phyloP scores from a whole-genome alignment of 2,888 invertebrate species.

The Venustoraphidia nigricollis region DNA sequence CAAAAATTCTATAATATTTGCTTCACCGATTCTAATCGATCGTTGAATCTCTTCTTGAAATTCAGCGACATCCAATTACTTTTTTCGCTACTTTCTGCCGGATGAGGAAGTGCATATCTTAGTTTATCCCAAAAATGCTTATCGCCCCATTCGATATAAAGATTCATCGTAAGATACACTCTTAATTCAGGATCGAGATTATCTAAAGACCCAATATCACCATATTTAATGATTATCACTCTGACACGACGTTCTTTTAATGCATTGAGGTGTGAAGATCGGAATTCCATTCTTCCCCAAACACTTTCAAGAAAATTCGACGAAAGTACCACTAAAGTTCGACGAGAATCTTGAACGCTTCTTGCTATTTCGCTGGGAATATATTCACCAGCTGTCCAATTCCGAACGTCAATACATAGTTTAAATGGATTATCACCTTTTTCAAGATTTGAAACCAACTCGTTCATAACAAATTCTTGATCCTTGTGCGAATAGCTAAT shows the following conservation, averaged over 20 bases:
- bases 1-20: no score
- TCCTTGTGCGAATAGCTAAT: slow-evolving; percentile 68
- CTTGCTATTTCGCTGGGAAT: slow-evolving; percentile 49
- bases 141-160: slow-evolving; percentile 69
- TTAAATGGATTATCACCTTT: slow-evolving; percentile 37
- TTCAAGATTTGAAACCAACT: slow-evolving; percentile 50
- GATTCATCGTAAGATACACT: slow-evolving; percentile 57
- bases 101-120: slow-evolving; percentile 54
- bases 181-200: slow-evolving; percentile 53
- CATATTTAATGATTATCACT: slow-evolving; percentile 55
- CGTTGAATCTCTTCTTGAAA: no score
- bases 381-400: slow-evolving; percentile 50
- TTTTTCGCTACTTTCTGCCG: no score
- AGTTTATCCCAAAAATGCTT: slow-evolving; percentile 72
- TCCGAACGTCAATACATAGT: slow-evolving; percentile 49
- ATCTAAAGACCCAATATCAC: slow-evolving; percentile 45
- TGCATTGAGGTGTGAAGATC: slow-evolving; percentile 53
- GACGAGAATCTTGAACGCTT: slow-evolving; percentile 46
- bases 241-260: slow-evolving; percentile 48
- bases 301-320: slow-evolving; percentile 50
- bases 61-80: no score
- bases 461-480: slow-evolving; percentile 48
- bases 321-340: slow-evolving; percentile 46
- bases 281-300: slow-evolving; percentile 61
- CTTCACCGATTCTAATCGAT: no score